A percentile compares a stretch with the other conserved stretches of the same genome.
Conservation (phyloP, 2,888 invertebrate species). For the Lepetodrilus schrolli region DNA sequence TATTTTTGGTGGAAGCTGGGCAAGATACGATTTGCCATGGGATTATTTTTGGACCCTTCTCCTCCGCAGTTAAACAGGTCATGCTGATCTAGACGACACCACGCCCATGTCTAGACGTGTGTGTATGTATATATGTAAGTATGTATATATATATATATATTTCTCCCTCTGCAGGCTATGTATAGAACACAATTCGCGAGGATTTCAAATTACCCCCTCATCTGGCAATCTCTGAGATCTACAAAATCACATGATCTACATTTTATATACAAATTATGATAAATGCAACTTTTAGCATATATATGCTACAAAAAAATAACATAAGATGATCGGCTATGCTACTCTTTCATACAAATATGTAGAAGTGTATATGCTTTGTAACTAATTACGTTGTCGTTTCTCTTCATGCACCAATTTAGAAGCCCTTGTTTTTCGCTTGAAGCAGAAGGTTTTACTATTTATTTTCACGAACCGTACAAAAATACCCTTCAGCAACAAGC, state of each 20-base stretch:
- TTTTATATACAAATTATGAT: slow-evolving; percentile 31
- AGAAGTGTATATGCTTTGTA: slow-evolving; percentile 2
- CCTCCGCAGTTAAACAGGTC: no score
- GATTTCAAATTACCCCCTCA: not conserved
- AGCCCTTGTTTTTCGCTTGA: not conserved
- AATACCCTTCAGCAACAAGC: slow-evolving; percentile 10
- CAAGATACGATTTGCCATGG: no score
- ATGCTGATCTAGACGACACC: no score
- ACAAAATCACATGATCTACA: slow-evolving; percentile 22
- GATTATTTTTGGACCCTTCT: no score
- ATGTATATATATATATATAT: no score
- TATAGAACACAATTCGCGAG: not conserved
- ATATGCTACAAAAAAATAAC: slow-evolving; percentile 32
- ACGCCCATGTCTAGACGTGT: no score
- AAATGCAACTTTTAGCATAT: slow-evolving; percentile 26
- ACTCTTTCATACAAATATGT: slow-evolving; percentile 9
- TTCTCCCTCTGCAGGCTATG: no score
- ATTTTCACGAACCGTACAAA: slow-evolving; percentile 14
- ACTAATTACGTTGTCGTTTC: not conserved
- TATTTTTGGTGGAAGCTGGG: no score
- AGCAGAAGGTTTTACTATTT: slow-evolving; percentile 1
- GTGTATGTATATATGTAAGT: no score
- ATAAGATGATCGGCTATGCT: slow-evolving; percentile 6
- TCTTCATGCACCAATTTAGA: slow-evolving; percentile 9
- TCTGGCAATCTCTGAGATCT: slow-evolving; percentile 20